Evolutionary conservation across 2,888 invertebrate genomes (phyloP), one percentile per base, ranked within the genome.

Genomic region (Mylabris sibirica): DNA sequence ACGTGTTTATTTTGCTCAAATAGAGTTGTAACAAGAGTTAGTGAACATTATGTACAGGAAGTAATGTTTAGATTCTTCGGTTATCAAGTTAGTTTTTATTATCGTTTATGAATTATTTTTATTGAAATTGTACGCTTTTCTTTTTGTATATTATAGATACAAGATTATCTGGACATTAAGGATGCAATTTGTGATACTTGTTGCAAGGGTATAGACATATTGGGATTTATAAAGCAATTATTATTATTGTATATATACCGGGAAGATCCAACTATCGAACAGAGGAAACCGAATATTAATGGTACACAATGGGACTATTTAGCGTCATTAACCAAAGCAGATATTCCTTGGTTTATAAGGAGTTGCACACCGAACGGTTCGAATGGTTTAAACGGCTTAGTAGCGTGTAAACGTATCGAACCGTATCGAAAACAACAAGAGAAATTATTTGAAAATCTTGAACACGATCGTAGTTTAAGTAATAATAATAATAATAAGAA

Each of bases 41-140:
- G 72, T 44, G 72, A 67, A 41, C 65, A 72, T 49, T 75, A 71
- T 12, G 68, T 75, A 17, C 74, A 71, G 64, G 75, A 76, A 60
- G 73, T 76, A 66, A 69, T 77, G 53, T 65, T 69, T 17, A 71
- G 74, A 62, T 73, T 77, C 66, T 74, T 76, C 62, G 78, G 77
- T 61, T 59, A 66, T 59, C 75, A 74, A 70, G 78, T 78, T 70
- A 72, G 67, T 66, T 26, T n/a, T 69, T n/a, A n/a, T n/a, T n/a
- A n/a, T n/a, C n/a, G n/a, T n/a, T 14, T 53, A 30, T 59, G 34
- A 66, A 17, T 30, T 20, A 24, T 20, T 62, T 53, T n/a, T 60
- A 63, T 20, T 14, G 20, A 49, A 57, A 59, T 34, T 14, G 20
- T n/a, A 64, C 44, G 4, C 57, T 49, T 49, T 63, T 57, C 63